These are phyloP conservation scores for Empidonax traillii DNA, from an alignment of 2,113 vertebrate genomes.

Conservation along the genomic window DNA sequence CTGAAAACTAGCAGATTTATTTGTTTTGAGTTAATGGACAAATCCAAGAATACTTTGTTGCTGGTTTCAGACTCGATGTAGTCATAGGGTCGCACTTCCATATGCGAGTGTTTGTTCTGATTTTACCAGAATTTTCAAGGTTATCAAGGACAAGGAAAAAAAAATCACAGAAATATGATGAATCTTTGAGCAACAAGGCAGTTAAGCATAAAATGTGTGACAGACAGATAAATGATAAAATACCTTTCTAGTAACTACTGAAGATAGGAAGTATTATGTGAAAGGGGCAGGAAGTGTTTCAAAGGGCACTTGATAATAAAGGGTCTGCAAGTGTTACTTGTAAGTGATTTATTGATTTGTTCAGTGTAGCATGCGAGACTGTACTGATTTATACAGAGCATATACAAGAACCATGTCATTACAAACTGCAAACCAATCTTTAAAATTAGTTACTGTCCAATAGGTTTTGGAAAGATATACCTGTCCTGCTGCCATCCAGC, in stretches of 20 bases:
- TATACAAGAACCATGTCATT: constrained; percentile 14
- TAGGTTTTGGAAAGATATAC: constrained; percentile 35
- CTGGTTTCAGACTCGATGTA: neutral
- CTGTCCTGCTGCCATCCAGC: constrained; percentile 33
- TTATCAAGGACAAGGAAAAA: neutral
- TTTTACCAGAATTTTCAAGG: neutral
- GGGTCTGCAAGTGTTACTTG: constrained; percentile 6
- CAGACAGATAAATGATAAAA: constrained; percentile 47
- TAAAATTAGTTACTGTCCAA: constrained; percentile 57
- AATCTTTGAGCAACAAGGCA: neutral
- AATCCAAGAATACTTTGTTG: neutral
- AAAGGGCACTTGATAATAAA: constrained; percentile 58
- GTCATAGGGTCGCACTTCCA: neutral
- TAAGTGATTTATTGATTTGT: constrained; percentile 59
- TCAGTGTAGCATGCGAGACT: constrained; percentile 1
- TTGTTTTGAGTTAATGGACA: neutral
- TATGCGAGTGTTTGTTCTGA: neutral
- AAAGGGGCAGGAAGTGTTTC: constrained; percentile 43
- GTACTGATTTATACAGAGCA: constrained; percentile 48
- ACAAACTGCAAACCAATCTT: constrained; percentile 56
- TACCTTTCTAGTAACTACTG: neutral
- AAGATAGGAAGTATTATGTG: constrained; percentile 41
- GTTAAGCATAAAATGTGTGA: neutral
- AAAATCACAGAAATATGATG: neutral
- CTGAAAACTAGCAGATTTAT: neutral